Conservation (phyloP, 2,113 vertebrate species). For the human region GRCh38 chr5:63049001-63049500, state of each 20-base stretch:
- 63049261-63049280: constrained; percentile 66
- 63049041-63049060: background rate
- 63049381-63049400: constrained; percentile 3
- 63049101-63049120: constrained; percentile 8
- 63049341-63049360: constrained; percentile 39
- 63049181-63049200: constrained; percentile 59
- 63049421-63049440: background rate
- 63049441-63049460: no score
- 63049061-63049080: constrained; percentile 1
- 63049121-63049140: constrained; percentile 43
- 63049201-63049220: constrained; percentile 52
- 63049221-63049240: constrained; percentile 62
- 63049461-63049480: no score
- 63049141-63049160: constrained; percentile 28
- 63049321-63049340: constrained; percentile 15
- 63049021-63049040: background rate
- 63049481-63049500: no score
- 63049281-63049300: constrained; percentile 62
- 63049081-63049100: background rate
- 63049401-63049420: constrained; percentile 18
- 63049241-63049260: constrained; percentile 47
- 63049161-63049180: constrained; percentile 68
- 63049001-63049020: background rate
- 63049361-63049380: background rate
- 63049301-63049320: background rate